Percentiles rank a stretch among this genome's conserved stretches.
phyloP scores from a whole-genome alignment of 2,113 vertebrate genomes.

The Pseudois nayaur region DNA sequence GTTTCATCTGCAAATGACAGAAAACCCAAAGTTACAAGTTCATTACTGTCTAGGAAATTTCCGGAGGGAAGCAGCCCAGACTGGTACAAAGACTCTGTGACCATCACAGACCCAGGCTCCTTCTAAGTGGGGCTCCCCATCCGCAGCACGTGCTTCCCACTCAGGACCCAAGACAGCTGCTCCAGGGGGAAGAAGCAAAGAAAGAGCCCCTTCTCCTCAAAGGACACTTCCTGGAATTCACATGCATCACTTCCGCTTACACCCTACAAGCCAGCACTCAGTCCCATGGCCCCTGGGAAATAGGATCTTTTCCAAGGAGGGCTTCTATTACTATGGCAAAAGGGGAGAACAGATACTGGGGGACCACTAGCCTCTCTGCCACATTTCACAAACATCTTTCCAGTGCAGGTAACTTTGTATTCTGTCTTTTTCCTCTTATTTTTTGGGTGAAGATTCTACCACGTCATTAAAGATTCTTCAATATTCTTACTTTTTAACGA shows the following conservation, averaged over 20 bases:
- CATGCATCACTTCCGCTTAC: not conserved
- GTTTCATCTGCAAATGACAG: not conserved
- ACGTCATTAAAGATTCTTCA: not conserved
- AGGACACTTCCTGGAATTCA: not conserved
- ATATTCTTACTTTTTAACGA: not conserved
- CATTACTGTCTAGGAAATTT: not conserved
- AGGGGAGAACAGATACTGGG: not conserved
- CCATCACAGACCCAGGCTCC: not conserved
- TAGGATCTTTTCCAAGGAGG: not conserved
- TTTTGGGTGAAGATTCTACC: not conserved
- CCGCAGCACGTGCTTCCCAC: fast-evolving
- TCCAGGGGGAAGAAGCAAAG: not conserved
- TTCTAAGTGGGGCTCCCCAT: not conserved
- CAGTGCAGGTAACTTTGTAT: not conserved
- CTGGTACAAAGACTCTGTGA: not conserved
- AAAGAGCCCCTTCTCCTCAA: not conserved
- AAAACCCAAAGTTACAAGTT: not conserved
- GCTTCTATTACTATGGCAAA: not conserved
- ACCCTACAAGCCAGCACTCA: not conserved
- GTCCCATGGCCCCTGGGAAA: not conserved
- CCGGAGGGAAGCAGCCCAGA: not conserved
- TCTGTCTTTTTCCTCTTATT: not conserved
- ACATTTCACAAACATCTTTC: not conserved
- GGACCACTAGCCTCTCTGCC: not conserved
- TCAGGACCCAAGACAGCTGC: not conserved